Conservation (phyloP, 2,888 invertebrate species). For the Torymus auratus region DNA sequence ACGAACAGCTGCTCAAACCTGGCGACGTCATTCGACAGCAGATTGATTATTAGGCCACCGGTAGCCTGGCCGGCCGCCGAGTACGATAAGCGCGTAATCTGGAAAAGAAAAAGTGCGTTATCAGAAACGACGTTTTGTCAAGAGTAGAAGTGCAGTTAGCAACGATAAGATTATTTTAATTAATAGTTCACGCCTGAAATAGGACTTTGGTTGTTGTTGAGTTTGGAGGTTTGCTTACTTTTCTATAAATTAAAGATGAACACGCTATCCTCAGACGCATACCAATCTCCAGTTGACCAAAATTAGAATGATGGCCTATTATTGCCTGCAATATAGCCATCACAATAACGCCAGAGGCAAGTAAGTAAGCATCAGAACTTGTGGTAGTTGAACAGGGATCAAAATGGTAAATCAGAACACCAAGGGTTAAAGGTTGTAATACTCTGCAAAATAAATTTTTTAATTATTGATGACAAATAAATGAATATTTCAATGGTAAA, state of each 20-base stretch:
- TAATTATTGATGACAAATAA: slow-evolving; percentile 67
- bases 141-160: no score
- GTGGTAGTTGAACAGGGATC: slow-evolving; percentile 78
- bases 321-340: slow-evolving; percentile 80
- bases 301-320: slow-evolving; percentile 81
- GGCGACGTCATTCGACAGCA: slow-evolving; percentile 91
- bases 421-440: slow-evolving; percentile 80
- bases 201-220: no score
- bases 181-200: no score
- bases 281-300: slow-evolving; percentile 82
- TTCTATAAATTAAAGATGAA: slow-evolving; percentile 89
- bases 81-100: slow-evolving; percentile 77
- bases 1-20: slow-evolving; percentile 86
- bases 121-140: background rate
- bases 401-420: slow-evolving; percentile 82
- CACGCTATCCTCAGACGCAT: slow-evolving; percentile 88
- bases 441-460: slow-evolving; percentile 76
- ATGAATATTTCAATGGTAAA: background rate
- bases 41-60: slow-evolving; percentile 87
- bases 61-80: slow-evolving; percentile 67
- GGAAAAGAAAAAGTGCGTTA: slow-evolving; percentile 25
- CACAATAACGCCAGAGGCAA: slow-evolving; percentile 81
- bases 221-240: slow-evolving; percentile 78
- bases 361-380: slow-evolving; percentile 81
- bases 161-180: no score